These are phyloP conservation scores for Enteromius mattozi DNA, from an alignment of 2,797 vertebrate genomes.

Conservation along the genomic window DNA sequence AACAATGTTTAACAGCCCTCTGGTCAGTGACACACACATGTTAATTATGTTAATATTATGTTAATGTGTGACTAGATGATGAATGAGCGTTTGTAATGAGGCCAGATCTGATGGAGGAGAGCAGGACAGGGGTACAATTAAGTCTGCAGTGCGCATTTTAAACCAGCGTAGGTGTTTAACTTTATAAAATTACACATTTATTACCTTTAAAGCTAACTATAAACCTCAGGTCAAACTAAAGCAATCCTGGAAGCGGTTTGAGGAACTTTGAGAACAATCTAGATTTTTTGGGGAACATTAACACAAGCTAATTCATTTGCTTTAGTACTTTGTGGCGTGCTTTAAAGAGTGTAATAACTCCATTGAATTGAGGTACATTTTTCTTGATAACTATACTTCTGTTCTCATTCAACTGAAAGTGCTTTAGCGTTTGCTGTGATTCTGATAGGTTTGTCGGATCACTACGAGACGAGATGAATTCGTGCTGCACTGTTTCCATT, in stretches of 20 bases:
- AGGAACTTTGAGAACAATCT: background rate
- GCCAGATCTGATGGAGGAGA: background rate
- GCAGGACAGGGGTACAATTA: slow-evolving; percentile 3
- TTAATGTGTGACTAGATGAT: slow-evolving; percentile 34
- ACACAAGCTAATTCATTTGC: background rate
- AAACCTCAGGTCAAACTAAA: background rate
- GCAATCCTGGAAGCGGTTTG: background rate
- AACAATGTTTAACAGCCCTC: slow-evolving; percentile 46
- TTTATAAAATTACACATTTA: background rate
- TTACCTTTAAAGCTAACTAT: background rate
- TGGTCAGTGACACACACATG: slow-evolving; percentile 39
- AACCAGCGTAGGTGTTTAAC: slow-evolving; percentile 3
- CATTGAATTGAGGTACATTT: background rate
- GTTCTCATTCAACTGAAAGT: slow-evolving; percentile 1
- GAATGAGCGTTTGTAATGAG: slow-evolving; percentile 7
- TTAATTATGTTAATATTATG: slow-evolving; percentile 47
- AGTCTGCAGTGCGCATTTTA: background rate
- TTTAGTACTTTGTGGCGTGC: background rate
- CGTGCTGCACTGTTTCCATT: slow-evolving; percentile 26
- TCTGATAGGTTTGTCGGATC: background rate
- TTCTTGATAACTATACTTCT: slow-evolving; percentile 2
- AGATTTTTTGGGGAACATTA: background rate
- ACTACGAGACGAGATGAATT: background rate
- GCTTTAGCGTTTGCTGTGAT: background rate
- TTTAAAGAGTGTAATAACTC: background rate